Evolutionary conservation across 2,797 vertebrate species (phyloP).

Genomic region (Intellagama lesueurii): DNA sequence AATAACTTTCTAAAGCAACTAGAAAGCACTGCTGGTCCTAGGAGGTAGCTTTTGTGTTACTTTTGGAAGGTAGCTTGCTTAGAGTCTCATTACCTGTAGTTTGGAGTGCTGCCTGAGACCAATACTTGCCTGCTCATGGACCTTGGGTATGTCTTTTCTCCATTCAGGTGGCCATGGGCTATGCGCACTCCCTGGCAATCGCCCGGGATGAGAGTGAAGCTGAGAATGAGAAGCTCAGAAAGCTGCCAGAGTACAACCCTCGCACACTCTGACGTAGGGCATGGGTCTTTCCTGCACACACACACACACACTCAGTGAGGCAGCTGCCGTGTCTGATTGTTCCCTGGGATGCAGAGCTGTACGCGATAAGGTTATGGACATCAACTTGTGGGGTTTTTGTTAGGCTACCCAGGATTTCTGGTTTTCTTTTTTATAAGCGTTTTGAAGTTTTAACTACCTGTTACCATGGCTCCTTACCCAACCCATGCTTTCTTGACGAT

Average conservation of each 20-base stretch:
- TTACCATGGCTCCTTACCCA: constrained; percentile 54
- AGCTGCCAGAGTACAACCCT: constrained; percentile 96
- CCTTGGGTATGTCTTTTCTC: not conserved
- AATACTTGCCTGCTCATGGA: too few relatives aligned
- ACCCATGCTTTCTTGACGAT: not conserved
- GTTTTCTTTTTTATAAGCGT: constrained; percentile 53
- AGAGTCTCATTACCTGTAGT: too few relatives aligned
- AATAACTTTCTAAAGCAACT: too few relatives aligned
- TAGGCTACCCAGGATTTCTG: constrained; percentile 49
- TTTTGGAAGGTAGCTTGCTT: too few relatives aligned
- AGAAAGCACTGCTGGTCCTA: too few relatives aligned
- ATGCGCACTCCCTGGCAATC: constrained; percentile 89
- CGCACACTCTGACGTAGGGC: constrained; percentile 86
- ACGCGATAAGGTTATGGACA: constrained; percentile 5
- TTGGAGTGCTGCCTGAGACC: too few relatives aligned
- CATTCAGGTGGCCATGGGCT: constrained; percentile 93
- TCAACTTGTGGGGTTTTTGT: constrained; percentile 46
- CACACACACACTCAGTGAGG: constrained; percentile 23
- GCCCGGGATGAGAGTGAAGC: constrained; percentile 89
- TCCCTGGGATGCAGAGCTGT: constrained; percentile 58
- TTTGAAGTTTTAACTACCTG: constrained; percentile 58
- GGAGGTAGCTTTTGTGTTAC: too few relatives aligned
- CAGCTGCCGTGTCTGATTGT: constrained; percentile 57
- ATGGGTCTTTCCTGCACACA: not conserved
- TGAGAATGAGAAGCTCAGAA: constrained; percentile 90